Percentiles rank a stretch among this genome's conserved stretches.
These are phyloP conservation scores for Rhea americana DNA, from an alignment of 2,113 vertebrate species.

Conservation along the genomic window DNA sequence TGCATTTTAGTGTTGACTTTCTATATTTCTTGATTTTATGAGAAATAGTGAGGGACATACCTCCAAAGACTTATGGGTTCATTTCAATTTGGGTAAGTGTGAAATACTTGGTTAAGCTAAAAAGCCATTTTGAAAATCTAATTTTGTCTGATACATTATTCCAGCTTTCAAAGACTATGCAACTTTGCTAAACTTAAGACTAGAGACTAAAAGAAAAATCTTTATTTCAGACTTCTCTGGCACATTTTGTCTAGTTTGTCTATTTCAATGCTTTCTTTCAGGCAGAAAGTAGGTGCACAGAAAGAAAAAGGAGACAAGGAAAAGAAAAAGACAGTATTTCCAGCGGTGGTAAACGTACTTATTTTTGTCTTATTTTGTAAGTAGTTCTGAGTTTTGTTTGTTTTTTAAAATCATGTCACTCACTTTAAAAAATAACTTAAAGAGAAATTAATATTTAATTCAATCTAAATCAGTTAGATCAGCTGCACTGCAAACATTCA, in stretches of 20 bases:
- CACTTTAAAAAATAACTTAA: neutral
- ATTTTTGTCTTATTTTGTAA: neutral
- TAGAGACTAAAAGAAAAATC: neutral
- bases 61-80: neutral
- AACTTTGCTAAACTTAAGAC: neutral
- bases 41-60: neutral
- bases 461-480: neutral
- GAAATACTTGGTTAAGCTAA: neutral
- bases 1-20: slow-evolving; percentile 32
- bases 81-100: neutral
- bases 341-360: neutral
- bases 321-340: neutral
- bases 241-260: neutral
- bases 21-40: neutral
- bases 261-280: neutral
- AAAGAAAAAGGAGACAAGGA: neutral
- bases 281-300: neutral
- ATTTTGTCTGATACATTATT: neutral
- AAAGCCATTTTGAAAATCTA: neutral
- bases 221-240: neutral
- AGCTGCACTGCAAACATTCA: neutral
- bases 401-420: neutral
- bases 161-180: neutral
- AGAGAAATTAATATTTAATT: neutral
- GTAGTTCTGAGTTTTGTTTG: neutral